phyloP scores from a whole-genome alignment of 2,888 invertebrate species.

The Plagodis pulveraria region DNA sequence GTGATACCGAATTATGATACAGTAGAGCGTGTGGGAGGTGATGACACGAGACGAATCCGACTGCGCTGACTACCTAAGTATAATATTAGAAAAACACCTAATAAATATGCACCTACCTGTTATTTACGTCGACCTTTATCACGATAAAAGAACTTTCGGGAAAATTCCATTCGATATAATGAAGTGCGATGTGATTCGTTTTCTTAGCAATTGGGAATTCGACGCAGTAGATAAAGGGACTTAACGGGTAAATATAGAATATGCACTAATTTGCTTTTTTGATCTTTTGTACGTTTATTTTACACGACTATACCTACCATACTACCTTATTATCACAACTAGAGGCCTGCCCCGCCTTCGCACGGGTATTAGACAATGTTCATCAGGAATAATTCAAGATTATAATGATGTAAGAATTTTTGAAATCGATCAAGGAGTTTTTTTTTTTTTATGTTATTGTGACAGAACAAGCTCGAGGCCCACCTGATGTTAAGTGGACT shows the following conservation, averaged over 20 bases:
- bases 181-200: constrained; percentile 8
- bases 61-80: constrained; percentile 47
- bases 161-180: constrained; percentile 6
- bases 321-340: too few relatives aligned
- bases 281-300: too few relatives aligned
- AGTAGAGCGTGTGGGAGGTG: constrained; percentile 55
- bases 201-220: neutral
- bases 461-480: too few relatives aligned
- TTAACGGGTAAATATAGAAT: neutral
- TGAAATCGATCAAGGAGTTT: too few relatives aligned
- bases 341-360: too few relatives aligned
- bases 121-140: constrained; percentile 22
- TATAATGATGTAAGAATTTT: too few relatives aligned
- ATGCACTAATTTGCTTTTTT: neutral
- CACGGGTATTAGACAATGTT: too few relatives aligned
- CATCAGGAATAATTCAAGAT: too few relatives aligned
- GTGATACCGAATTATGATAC: constrained; percentile 57
- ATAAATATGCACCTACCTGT: constrained; percentile 36
- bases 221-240: neutral
- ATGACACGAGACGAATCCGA: constrained; percentile 55
- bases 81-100: constrained; percentile 42
- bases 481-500: too few relatives aligned
- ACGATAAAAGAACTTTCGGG: constrained; percentile 12
- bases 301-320: neutral
- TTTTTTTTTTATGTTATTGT: too few relatives aligned